phyloP scores from a whole-genome alignment of 1,140 invertebrate genomes.

The Melitaea cinxia region DNA sequence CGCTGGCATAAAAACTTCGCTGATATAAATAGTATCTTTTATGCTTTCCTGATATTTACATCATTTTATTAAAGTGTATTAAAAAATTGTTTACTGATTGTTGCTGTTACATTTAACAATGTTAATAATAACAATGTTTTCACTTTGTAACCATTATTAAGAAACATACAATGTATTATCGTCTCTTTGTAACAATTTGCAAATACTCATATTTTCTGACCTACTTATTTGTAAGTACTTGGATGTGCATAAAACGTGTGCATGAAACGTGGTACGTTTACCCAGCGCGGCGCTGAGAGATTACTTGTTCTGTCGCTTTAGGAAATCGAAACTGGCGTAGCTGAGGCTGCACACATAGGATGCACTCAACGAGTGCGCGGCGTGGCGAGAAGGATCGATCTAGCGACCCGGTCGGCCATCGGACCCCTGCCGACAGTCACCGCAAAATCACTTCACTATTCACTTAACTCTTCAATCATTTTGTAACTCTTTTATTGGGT shows the following conservation, averaged over 20 bases:
- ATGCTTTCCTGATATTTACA: too few species aligned
- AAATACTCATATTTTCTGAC: constrained; percentile 4
- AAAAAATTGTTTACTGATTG: too few species aligned
- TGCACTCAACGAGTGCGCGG: constrained; percentile 18
- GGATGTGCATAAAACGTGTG: not conserved
- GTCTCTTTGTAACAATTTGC: too few species aligned
- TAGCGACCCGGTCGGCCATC: constrained; percentile 20
- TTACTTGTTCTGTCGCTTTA: constrained; percentile 11
- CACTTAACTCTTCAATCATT: constrained; percentile 6
- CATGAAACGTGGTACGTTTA: not conserved
- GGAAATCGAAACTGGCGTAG: constrained; percentile 10
- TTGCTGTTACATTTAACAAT: too few species aligned
- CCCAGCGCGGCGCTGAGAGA: constrained; percentile 2
- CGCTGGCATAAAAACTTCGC: too few species aligned
- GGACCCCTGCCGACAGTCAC: constrained; percentile 13
- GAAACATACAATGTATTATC: too few species aligned
- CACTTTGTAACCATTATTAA: not conserved
- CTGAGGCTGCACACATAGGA: constrained; percentile 10
- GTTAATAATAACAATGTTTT: too few species aligned
- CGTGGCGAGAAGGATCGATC: constrained; percentile 23
- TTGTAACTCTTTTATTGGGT: constrained; percentile 5
- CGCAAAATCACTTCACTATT: constrained; percentile 14
- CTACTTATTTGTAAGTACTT: not conserved
- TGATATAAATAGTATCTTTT: too few species aligned
- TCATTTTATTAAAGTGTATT: too few species aligned